phyloP scores from a whole-genome alignment of 2,797 vertebrate genomes.

The Danio kyathit region DNA sequence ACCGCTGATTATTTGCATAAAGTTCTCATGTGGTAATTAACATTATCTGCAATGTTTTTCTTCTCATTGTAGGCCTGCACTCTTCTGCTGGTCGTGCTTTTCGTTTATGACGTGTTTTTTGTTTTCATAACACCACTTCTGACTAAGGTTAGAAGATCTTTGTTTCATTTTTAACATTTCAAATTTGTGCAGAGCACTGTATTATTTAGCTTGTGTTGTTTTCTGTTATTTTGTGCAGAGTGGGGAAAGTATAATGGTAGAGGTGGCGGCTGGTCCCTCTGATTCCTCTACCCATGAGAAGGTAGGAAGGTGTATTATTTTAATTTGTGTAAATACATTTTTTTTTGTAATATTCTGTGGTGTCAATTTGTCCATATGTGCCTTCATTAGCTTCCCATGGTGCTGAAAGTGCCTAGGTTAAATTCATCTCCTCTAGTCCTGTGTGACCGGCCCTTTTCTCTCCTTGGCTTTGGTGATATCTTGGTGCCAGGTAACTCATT shows the following conservation, averaged over 20 bases:
- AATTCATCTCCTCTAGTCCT: slow-evolving; percentile 90
- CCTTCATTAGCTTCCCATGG: slow-evolving; percentile 91
- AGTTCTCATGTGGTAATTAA: not conserved
- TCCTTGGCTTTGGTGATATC: slow-evolving; percentile 96
- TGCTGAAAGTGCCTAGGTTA: slow-evolving; percentile 93
- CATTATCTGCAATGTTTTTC: not conserved
- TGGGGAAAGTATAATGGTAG: slow-evolving; percentile 97
- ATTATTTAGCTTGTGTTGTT: not conserved
- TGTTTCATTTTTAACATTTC: not conserved
- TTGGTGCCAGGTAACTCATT: slow-evolving; percentile 90
- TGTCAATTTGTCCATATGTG: slow-evolving; percentile 26
- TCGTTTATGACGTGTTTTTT: slow-evolving; percentile 96
- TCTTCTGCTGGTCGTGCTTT: slow-evolving; percentile 89
- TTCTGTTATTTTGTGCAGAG: slow-evolving; percentile 76
- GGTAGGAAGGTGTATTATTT: slow-evolving; percentile 72
- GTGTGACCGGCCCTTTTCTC: slow-evolving; percentile 94
- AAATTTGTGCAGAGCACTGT: not conserved
- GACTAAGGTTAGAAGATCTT: slow-evolving; percentile 83
- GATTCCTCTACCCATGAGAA: slow-evolving; percentile 93
- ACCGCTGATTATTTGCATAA: too few relatives aligned
- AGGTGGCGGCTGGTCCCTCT: slow-evolving; percentile 93
- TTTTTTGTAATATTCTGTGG: not conserved
- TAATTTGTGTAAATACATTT: not conserved
- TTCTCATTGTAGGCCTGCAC: slow-evolving; percentile 87
- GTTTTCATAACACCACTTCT: slow-evolving; percentile 95